phyloP scores from a whole-genome alignment of 2,888 invertebrate species.

The Cistogaster globosa region DNA sequence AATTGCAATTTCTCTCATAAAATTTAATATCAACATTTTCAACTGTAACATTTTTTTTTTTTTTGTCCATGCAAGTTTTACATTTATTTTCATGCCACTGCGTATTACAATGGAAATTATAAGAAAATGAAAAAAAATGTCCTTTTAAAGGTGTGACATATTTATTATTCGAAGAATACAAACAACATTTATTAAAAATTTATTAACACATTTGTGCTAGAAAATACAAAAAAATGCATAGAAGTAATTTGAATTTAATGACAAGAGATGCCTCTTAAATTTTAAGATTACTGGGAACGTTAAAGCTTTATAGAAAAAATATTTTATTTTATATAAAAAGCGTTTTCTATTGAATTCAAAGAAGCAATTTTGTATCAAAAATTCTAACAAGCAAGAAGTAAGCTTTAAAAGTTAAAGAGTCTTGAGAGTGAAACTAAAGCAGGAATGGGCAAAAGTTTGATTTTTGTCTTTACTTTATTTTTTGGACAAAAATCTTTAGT shows the following conservation, averaged over 20 bases:
- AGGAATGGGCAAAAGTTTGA: no score
- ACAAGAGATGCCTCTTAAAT: not conserved
- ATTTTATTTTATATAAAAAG: no score
- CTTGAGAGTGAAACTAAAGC: no score
- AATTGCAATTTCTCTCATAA: slow-evolving; percentile 60
- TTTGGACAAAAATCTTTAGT: no score
- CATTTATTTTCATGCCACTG: slow-evolving; percentile 42
- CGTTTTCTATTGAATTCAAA: no score
- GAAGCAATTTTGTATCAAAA: no score
- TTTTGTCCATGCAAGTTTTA: not conserved
- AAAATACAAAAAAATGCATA: slow-evolving; percentile 40
- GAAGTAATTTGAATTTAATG: slow-evolving; percentile 12
- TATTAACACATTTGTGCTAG: slow-evolving; percentile 14
- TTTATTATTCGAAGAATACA: slow-evolving; percentile 40
- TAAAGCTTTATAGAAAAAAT: no score
- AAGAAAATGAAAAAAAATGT: slow-evolving; percentile 8
- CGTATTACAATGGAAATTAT: slow-evolving; percentile 24
- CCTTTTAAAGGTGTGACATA: slow-evolving; percentile 42
- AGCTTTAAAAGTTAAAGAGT: no score
- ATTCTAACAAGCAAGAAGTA: no score
- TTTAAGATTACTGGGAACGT: no score
- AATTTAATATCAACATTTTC: slow-evolving; percentile 65
- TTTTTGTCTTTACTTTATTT: no score
- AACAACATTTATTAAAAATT: slow-evolving; percentile 49
- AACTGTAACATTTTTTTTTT: slow-evolving; percentile 23